Evolutionary conservation across 92 coral and sea anemone genomes (phyloP), one percentile per base, ranked within the genome.

Genomic region (Phymanthus crucifer): DNA sequence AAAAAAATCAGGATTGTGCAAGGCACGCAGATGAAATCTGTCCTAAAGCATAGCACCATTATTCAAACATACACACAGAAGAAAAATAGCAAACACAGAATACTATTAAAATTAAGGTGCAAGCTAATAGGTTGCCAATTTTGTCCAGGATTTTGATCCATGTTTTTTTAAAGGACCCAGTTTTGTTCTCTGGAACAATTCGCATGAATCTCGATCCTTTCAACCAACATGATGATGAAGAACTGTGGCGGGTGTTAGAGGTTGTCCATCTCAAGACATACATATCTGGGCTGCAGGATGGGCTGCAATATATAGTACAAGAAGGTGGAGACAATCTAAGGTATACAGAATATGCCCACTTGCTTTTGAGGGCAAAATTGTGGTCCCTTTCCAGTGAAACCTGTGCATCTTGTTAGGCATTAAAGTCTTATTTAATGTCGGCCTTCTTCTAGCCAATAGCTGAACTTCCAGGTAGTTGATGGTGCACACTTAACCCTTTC

Each of bases 321-420:
- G 97, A 92, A 67, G 97, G 98, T 6, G 98, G 98, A 35, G 98
- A 86, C 29, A 94, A 94, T 68, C 84, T 94, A 13, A 94, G 98
- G 98, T 92, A 84, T 32, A 21, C 64, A 54, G n/a, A 54, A 54
- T 2, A 54, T 13, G 19, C 64, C 19, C 6, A 6, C 0, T 19
- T 54, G 1, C 64, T 21, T 4, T 8, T 54, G 10, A 14, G 4
- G 17, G 57, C 26, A 45, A 45, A 45, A 45, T 11, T 21, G 27
- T 54, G 29, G 64, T 2, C 64, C 64, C 27, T 6, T 19, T 3
- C 4, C 27, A 1, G 23, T 4, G 9, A 14, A 12, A 3, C 12
- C 19, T 50, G 57, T 9, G 50, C 50, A 45, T 11, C 4, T 9
- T 45, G 2, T 9, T 45, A 45, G 0, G 2, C 50, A 45, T n/a